These are phyloP conservation scores for Cyprichromis sp. DNA, from an alignment of 2,113 vertebrate species.

Conservation along the genomic window DNA sequence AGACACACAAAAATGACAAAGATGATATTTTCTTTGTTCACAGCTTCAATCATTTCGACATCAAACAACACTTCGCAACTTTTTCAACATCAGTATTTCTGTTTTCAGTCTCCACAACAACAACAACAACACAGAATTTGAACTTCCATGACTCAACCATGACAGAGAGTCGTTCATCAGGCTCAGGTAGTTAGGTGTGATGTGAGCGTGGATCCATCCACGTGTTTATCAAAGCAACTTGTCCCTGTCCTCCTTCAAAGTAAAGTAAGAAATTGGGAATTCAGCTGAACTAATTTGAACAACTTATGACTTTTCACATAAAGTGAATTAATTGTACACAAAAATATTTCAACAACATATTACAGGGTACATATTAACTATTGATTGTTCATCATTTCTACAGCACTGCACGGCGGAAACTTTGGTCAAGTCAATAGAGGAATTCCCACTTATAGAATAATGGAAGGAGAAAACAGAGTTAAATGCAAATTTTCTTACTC, in stretches of 20 bases:
- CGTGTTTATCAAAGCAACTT: neutral
- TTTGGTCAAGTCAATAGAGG: neutral
- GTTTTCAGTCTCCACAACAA: neutral
- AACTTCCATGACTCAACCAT: neutral
- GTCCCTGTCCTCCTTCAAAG: neutral
- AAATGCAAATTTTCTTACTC: fast-evolving
- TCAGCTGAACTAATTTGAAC: neutral
- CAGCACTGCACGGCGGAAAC: neutral
- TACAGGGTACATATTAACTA: fast-evolving
- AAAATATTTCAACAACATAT: neutral
- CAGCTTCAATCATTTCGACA: neutral
- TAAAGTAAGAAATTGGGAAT: neutral
- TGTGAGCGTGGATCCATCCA: neutral
- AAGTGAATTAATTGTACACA: neutral
- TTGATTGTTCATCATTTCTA: neutral
- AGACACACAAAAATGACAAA: neutral
- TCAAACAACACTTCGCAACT: neutral
- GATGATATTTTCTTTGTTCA: neutral
- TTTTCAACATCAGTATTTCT: neutral
- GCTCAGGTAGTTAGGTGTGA: fast-evolving
- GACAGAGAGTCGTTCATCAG: fast-evolving
- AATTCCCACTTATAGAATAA: fast-evolving
- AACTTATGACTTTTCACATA: neutral
- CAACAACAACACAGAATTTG: neutral
- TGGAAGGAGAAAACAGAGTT: neutral